These are phyloP conservation scores for Leptinotarsa undecemlineata DNA, from an alignment of 1,140 invertebrate species.

Conservation along the genomic window DNA sequence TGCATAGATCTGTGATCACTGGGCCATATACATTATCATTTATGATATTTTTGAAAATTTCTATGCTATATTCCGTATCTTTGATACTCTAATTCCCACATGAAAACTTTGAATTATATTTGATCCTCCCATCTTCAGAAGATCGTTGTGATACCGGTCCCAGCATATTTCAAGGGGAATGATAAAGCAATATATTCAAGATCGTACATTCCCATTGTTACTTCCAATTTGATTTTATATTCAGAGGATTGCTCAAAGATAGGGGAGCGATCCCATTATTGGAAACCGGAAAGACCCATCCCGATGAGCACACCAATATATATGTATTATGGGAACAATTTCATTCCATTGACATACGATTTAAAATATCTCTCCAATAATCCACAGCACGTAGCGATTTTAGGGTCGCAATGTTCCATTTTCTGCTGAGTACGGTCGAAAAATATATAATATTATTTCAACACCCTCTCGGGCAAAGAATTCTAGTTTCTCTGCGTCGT, in stretches of 20 bases:
- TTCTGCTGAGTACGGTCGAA: conserved; percentile 24
- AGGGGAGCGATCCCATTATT: neutral
- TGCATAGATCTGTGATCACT: no score
- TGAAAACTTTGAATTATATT: no score
- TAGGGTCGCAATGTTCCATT: conserved; percentile 32
- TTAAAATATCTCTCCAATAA: conserved; percentile 48
- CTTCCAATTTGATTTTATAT: conserved; percentile 4
- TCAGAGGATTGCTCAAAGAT: conserved; percentile 11
- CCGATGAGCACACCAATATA: conserved; percentile 34
- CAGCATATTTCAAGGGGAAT: no score
- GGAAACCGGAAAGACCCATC: neutral
- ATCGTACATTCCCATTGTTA: neutral
- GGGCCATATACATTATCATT: no score
- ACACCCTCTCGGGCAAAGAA: conserved; percentile 30
- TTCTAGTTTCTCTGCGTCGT: conserved; percentile 34
- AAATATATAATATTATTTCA: conserved; percentile 40
- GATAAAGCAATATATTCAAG: neutral
- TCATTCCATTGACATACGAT: conserved; percentile 45
- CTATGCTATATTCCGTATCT: no score
- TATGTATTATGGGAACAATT: conserved; percentile 44
- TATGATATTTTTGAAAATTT: no score
- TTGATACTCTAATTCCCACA: no score
- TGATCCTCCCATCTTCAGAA: no score
- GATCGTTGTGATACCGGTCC: no score
- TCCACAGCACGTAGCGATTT: conserved; percentile 44